Base-by-base conservation (phyloP, 1,140 invertebrate genomes). In the Papilio polyxenes region DNA sequence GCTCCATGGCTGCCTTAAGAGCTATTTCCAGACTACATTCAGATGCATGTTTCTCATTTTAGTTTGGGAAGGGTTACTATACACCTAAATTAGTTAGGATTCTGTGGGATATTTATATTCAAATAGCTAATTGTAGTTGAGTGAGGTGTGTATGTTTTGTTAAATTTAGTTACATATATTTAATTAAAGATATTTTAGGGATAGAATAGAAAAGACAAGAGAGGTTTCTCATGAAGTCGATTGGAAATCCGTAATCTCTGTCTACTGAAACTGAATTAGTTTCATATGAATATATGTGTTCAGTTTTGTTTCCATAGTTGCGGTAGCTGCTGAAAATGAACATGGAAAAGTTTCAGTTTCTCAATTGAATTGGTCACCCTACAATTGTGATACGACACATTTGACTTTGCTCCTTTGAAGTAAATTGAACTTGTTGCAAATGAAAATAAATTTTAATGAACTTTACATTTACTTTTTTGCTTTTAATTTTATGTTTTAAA, bases 321-420 rank as follows among this genome's bases (percentile, higher is more conserved):
- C 10, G 15, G 10, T 9, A 53, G 6, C 3, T 15, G 51, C 15
- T 17, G 9, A 65, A 23, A 10, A 65, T 65, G 3, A 65, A 65
- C 3, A 65, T 65, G n/a, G n/a, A 23, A 31, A 20, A 37, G 11
- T 37, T 5, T 13, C 13, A 13, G 37, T 49, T 40, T 15, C 37
- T 13, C 37, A 31, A 6, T 74, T 6, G 17, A 8, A 79, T 44
- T 83, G 84, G 82, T 82, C 82, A 85, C 83, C 76, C 75, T 75
- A 59, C 75, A 62, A 20, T 53, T 62, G 84, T 83, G 87, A 88
- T 83, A 85, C 83, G 87, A 84, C 75, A 81, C 87, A 85, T 87
- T 88, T 87, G 82, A 85, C 84, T 81, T 74, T 59, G 82, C 69
- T 51, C 81, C 87, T 88, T 88, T 88, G 87, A 88, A 86, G 83